Percentiles rank a stretch among this genome's conserved stretches.
phyloP scores from a whole-genome alignment of 2,113 vertebrate species.

The Bubo blakistoni region DNA sequence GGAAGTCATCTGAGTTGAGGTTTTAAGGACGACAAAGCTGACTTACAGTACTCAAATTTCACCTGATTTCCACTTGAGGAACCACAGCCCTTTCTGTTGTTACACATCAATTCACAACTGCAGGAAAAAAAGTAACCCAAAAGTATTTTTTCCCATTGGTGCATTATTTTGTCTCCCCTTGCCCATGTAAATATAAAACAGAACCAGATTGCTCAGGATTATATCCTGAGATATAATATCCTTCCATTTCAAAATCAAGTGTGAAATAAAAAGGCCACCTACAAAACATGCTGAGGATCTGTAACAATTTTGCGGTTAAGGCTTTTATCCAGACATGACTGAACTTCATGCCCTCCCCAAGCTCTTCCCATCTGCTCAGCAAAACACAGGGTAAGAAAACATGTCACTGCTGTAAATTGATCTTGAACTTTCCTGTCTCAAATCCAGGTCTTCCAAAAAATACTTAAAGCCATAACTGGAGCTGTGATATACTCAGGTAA shows the following conservation, averaged over 20 bases:
- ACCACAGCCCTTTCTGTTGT: background rate
- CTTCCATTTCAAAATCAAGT: background rate
- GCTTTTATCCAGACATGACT: constrained; percentile 26
- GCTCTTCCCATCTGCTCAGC: background rate
- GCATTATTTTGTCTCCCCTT: background rate
- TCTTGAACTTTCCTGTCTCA: constrained; percentile 24
- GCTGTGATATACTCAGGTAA: background rate
- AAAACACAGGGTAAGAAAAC: constrained; percentile 19
- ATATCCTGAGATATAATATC: background rate
- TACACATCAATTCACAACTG: background rate
- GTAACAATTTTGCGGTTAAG: constrained; percentile 24
- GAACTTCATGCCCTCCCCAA: constrained; percentile 21
- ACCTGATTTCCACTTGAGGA: background rate
- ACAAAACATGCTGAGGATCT: background rate
- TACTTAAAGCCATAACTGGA: background rate
- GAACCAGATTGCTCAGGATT: background rate
- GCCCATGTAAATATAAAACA: background rate
- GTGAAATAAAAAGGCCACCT: background rate
- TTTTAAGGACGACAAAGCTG: background rate
- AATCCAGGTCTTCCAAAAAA: background rate
- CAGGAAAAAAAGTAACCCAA: background rate
- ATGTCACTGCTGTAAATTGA: constrained; percentile 37
- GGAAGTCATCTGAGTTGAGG: background rate
- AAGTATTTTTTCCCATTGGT: background rate
- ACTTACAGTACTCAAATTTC: background rate